Evolutionary conservation across 2,113 vertebrate genomes (phyloP).

Genomic region (Cricetomys ansorgei): DNA sequence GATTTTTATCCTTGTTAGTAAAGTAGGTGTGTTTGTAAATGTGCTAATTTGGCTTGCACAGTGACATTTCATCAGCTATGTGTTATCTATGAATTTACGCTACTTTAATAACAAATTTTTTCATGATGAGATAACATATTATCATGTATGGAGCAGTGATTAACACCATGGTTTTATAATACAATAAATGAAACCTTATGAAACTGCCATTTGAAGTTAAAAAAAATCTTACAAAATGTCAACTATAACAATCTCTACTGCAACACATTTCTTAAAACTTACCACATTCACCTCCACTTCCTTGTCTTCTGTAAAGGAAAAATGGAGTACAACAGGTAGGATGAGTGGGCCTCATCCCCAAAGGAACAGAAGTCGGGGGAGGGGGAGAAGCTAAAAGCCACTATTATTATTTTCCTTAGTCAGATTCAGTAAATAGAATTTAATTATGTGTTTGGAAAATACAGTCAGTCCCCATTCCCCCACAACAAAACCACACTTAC

Average conservation of each 20-base stretch:
- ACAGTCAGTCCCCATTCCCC: background rate
- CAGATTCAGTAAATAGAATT: background rate
- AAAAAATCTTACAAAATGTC: background rate
- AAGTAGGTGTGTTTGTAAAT: background rate
- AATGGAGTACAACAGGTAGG: background rate
- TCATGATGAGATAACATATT: background rate
- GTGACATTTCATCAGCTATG: background rate
- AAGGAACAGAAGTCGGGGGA: background rate
- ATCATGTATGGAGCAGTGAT: background rate
- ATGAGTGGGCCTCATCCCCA: background rate
- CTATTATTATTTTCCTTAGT: background rate
- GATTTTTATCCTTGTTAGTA: background rate
- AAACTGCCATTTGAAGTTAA: background rate
- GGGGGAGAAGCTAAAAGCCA: background rate
- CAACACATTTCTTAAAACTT: background rate
- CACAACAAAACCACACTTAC: constrained; percentile 3
- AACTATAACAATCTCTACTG: background rate
- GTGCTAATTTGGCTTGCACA: background rate
- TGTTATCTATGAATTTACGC: background rate
- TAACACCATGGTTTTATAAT: background rate
- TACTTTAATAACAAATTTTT: background rate
- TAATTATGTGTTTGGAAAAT: constrained; percentile 9
- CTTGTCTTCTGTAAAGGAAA: background rate
- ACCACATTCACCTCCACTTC: constrained; percentile 23
- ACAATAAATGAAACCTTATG: background rate